Evolutionary conservation across 1,140 invertebrate species (phyloP).

Genomic region (Listronotus bonariensis): DNA sequence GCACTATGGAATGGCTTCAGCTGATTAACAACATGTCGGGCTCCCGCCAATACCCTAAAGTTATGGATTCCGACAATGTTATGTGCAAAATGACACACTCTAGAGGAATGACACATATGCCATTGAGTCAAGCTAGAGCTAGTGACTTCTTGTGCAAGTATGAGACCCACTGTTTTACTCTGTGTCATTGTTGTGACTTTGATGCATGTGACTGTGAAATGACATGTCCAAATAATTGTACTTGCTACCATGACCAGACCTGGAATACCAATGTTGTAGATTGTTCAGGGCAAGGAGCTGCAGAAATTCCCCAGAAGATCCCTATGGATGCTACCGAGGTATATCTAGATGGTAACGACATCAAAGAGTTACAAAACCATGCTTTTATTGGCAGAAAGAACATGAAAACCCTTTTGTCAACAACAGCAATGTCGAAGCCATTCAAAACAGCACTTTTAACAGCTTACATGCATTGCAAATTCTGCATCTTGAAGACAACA

Average conservation of each 20-base stretch:
- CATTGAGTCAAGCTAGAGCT: slow-evolving; percentile 68
- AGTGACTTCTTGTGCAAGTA: slow-evolving; percentile 90
- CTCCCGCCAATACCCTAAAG: slow-evolving; percentile 77
- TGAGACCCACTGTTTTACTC: slow-evolving; percentile 88
- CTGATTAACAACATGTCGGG: slow-evolving; percentile 83
- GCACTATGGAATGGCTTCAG: slow-evolving; percentile 90
- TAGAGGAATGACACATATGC: slow-evolving; percentile 69
- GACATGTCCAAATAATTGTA: slow-evolving; percentile 89
- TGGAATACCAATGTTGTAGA: slow-evolving; percentile 93
- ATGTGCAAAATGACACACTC: slow-evolving; percentile 83
- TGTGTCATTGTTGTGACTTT: slow-evolving; percentile 93
- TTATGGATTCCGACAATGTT: slow-evolving; percentile 86
- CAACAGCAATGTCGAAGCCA: slow-evolving; percentile 79
- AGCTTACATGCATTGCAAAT: slow-evolving; percentile 80
- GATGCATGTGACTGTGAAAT: slow-evolving; percentile 95
- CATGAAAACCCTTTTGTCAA: slow-evolving; percentile 83
- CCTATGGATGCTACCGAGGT: slow-evolving; percentile 94
- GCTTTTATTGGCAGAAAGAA: slow-evolving; percentile 92
- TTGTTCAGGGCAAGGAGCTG: slow-evolving; percentile 76
- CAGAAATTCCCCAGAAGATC: slow-evolving; percentile 79
- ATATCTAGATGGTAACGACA: slow-evolving; percentile 88
- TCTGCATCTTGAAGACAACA: slow-evolving; percentile 86
- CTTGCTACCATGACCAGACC: slow-evolving; percentile 89
- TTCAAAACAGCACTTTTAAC: slow-evolving; percentile 92
- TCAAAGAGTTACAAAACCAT: slow-evolving; percentile 82